Evolutionary conservation across 2,797 vertebrate genomes (phyloP).

Genomic region (Muraenolepis orangiensis): DNA sequence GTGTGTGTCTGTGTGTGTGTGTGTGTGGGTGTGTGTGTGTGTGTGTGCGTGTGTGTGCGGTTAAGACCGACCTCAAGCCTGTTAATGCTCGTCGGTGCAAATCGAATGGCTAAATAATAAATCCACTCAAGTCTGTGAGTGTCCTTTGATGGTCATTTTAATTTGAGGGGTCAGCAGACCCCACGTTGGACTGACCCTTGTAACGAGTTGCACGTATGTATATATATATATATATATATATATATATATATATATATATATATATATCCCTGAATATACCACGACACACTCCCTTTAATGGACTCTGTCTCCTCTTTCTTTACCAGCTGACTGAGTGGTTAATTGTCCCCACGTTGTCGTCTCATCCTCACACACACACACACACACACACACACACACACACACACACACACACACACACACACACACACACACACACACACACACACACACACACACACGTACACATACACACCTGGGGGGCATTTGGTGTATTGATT

Average conservation of each 20-base stretch:
- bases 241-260: no score
- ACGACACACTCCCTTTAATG: no score
- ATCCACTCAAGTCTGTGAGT: not conserved
- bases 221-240: no score
- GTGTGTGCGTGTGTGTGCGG: not conserved
- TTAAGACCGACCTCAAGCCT: not conserved
- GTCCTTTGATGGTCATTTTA: not conserved
- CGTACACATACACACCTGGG: slow-evolving; percentile 3
- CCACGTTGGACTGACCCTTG: not conserved
- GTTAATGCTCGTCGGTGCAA: not conserved
- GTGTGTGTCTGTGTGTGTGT: not conserved
- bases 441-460: slow-evolving; percentile 6
- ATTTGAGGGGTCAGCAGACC: not conserved
- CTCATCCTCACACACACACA: not conserved
- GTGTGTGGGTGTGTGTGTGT: not conserved
- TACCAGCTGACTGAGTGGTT: no score
- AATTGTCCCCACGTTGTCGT: not conserved
- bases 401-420: no score
- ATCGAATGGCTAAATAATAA: not conserved
- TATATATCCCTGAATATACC: no score
- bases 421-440: not conserved
- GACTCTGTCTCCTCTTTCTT: no score
- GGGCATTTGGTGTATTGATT: not conserved
- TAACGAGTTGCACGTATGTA: not conserved
- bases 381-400: not conserved